phyloP scores from a whole-genome alignment of 1,140 invertebrate genomes.

The Drosophila rhopaloa region DNA sequence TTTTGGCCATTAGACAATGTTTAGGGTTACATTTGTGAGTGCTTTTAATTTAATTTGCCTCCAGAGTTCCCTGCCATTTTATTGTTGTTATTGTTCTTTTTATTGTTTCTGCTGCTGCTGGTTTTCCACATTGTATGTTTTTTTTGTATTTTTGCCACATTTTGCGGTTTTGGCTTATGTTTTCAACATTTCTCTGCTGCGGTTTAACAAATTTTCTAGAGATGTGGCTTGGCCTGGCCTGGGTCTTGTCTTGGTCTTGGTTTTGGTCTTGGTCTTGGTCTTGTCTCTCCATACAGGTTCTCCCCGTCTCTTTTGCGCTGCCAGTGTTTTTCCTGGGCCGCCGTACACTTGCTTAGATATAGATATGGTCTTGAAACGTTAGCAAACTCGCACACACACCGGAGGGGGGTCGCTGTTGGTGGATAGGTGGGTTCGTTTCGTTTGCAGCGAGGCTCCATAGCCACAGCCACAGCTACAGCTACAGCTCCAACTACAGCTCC shows the following conservation, averaged over 20 bases:
- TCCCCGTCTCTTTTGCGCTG: conserved; percentile 27
- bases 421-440: conserved; percentile 57
- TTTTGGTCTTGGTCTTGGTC: conserved; percentile 27
- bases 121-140: conserved; percentile 35
- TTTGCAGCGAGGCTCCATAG: conserved; percentile 44
- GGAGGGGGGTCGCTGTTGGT: conserved; percentile 40
- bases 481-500: conserved; percentile 15
- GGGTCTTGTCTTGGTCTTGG: conserved; percentile 48
- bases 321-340: conserved; percentile 47
- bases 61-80: conserved; percentile 42
- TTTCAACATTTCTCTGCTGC: conserved; percentile 77
- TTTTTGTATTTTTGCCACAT: conserved; percentile 31
- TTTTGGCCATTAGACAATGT: conserved; percentile 68
- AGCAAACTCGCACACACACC: conserved; percentile 54
- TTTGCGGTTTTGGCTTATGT: conserved; percentile 65
- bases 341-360: conserved; percentile 79
- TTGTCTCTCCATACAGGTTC: conserved; percentile 77
- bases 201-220: conserved; percentile 78
- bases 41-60: conserved; percentile 74
- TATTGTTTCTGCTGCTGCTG: conserved; percentile 34
- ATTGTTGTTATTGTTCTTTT: conserved; percentile 42
- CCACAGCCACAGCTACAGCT: neutral
- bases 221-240: conserved; percentile 52
- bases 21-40: conserved; percentile 71
- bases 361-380: conserved; percentile 76